Evolutionary conservation across 1,140 invertebrate species (phyloP).

Genomic region (Zaprionus inermis): DNA sequence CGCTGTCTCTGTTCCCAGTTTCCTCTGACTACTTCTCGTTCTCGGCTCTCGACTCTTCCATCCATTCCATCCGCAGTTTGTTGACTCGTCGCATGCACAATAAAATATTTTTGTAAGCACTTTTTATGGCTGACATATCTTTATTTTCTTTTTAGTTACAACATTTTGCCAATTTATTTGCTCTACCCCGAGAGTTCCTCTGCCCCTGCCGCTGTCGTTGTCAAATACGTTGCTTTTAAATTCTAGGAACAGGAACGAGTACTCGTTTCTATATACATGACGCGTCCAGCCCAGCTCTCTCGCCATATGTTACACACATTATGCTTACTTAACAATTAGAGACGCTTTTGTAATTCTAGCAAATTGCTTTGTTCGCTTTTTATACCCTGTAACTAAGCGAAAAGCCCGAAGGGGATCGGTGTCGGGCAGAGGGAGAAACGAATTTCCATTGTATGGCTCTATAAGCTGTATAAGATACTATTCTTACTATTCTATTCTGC

Average conservation of each 20-base stretch:
- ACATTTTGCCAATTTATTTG: constrained; percentile 72
- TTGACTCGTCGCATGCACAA: constrained; percentile 69
- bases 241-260: constrained; percentile 24
- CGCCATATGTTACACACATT: constrained; percentile 78
- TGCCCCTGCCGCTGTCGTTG: constrained; percentile 45
- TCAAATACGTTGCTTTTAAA: constrained; percentile 41
- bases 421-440: no score
- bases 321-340: constrained; percentile 82
- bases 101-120: constrained; percentile 65
- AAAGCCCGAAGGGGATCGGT: background rate
- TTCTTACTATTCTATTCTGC: no score
- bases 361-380: constrained; percentile 74
- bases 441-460: background rate
- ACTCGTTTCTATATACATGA: background rate
- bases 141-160: constrained; percentile 35
- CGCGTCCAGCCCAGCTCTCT: constrained; percentile 51
- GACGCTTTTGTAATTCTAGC: constrained; percentile 78
- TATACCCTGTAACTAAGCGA: constrained; percentile 9
- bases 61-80: constrained; percentile 50
- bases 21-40: background rate
- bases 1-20: background rate
- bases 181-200: constrained; percentile 2
- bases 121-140: constrained; percentile 68
- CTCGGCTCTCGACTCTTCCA: constrained; percentile 15
- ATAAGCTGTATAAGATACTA: background rate